Conservation (phyloP, 1,140 invertebrate species). For the Papilio glaucus region DNA sequence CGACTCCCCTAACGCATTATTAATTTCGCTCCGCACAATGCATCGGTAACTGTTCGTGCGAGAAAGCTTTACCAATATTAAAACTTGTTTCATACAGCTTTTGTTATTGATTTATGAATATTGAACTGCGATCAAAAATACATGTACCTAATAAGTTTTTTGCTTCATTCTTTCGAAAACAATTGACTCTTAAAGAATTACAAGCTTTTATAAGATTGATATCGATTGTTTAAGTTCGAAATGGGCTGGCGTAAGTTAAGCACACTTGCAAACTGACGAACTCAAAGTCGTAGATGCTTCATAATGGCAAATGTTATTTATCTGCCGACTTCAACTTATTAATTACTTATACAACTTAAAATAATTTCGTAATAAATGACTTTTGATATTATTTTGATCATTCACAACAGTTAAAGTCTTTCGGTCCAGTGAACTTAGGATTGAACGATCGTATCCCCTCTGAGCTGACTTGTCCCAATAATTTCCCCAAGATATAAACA, state of each 20-base stretch:
- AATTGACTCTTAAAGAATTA: no score
- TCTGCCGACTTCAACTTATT: not conserved
- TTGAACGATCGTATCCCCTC: not conserved
- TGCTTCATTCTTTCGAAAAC: no score
- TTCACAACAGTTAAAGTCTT: not conserved
- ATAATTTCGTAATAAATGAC: not conserved
- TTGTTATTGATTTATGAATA: constrained; percentile 8
- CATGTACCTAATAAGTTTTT: no score
- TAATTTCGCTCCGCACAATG: constrained; percentile 61
- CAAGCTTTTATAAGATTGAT: no score
- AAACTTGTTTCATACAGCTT: not conserved
- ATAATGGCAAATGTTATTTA: not conserved
- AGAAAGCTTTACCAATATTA: constrained; percentile 40
- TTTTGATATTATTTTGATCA: not conserved
- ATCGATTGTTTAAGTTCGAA: no score
- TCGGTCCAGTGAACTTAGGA: not conserved
- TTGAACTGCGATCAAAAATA: not conserved
- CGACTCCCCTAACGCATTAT: constrained; percentile 64
- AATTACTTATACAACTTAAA: no score
- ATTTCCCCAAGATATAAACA: constrained; percentile 12
- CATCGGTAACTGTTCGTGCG: constrained; percentile 53
- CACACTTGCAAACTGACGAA: no score
- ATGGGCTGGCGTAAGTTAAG: no score
- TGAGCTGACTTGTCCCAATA: not conserved
- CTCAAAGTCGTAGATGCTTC: not conserved